phyloP scores from a whole-genome alignment of 1,140 invertebrate genomes.

The Drosophila gunungcola region DNA sequence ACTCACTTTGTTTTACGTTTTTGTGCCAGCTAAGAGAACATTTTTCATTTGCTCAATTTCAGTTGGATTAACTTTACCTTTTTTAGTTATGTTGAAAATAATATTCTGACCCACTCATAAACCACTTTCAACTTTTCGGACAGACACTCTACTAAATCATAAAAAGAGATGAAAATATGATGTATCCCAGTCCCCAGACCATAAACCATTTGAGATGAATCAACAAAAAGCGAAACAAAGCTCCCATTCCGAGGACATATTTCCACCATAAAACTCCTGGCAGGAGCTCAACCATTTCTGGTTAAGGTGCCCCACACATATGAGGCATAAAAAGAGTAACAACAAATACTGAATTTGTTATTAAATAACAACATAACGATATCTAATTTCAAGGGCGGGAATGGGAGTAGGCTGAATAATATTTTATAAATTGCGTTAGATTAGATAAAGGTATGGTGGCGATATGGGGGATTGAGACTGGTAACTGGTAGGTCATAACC shows the following conservation, averaged over 20 bases:
- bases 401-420: conserved; percentile 42
- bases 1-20: conserved; percentile 22
- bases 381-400: conserved; percentile 61
- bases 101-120: conserved; percentile 48
- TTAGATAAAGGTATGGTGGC: conserved; percentile 7
- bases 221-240: conserved; percentile 29
- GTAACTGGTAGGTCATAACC: conserved; percentile 40
- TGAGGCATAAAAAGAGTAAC: conserved; percentile 56
- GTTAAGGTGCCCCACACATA: conserved; percentile 21
- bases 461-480: neutral
- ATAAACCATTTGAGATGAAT: conserved; percentile 42
- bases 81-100: conserved; percentile 8
- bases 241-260: conserved; percentile 10
- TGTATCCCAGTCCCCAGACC: conserved; percentile 29
- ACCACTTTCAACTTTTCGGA: conserved; percentile 42
- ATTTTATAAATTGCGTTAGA: conserved; percentile 56
- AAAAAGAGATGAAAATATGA: conserved; percentile 50
- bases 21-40: conserved; percentile 15
- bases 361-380: conserved; percentile 77
- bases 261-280: conserved; percentile 32
- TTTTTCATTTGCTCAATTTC: conserved; percentile 34
- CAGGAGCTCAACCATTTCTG: conserved; percentile 3
- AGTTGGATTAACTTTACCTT: conserved; percentile 41
- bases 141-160: conserved; percentile 40
- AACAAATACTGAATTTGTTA: conserved; percentile 70